phyloP scores from a whole-genome alignment of 1,140 invertebrate species.

The Drosophila simulans region DNA sequence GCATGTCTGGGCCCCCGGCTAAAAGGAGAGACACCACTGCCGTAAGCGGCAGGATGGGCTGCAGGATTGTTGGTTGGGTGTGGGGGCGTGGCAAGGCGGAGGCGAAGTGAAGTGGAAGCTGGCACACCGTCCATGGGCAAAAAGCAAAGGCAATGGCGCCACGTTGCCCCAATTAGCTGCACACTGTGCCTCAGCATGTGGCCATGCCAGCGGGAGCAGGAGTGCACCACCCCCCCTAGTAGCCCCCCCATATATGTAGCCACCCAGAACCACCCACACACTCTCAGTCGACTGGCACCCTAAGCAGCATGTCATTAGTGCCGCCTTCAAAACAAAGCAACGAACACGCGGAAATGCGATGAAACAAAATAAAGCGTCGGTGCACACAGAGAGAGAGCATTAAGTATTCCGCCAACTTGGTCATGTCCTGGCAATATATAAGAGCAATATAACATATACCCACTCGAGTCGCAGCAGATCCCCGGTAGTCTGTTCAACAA shows the following conservation, averaged over 20 bases:
- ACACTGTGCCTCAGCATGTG: constrained; percentile 54
- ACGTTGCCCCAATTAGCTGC: constrained; percentile 71
- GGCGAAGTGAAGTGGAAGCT: constrained; percentile 46
- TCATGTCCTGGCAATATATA: constrained; percentile 16
- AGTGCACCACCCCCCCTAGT: neutral
- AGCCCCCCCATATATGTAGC: no score
- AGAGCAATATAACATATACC: neutral
- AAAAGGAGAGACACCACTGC: constrained; percentile 4
- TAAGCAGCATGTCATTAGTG: constrained; percentile 60
- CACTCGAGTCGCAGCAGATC: constrained; percentile 21
- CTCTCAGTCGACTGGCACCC: constrained; percentile 24
- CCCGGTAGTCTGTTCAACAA: constrained; percentile 2
- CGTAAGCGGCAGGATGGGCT: no score
- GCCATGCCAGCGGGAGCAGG: neutral
- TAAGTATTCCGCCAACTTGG: constrained; percentile 28
- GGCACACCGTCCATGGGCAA: constrained; percentile 10
- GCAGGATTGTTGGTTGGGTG: neutral
- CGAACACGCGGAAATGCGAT: constrained; percentile 24
- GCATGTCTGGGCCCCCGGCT: constrained; percentile 44
- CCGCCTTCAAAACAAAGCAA: constrained; percentile 40
- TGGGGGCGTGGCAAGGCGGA: constrained; percentile 5
- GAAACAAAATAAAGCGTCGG: constrained; percentile 15
- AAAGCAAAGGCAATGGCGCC: constrained; percentile 43
- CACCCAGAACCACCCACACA: constrained; percentile 3
- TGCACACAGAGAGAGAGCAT: constrained; percentile 8